A percentile compares a stretch with the other conserved stretches of the same genome.
These are phyloP conservation scores for Drosophila willistoni DNA, from an alignment of 1,140 invertebrate species.

Conservation along the genomic window DNA sequence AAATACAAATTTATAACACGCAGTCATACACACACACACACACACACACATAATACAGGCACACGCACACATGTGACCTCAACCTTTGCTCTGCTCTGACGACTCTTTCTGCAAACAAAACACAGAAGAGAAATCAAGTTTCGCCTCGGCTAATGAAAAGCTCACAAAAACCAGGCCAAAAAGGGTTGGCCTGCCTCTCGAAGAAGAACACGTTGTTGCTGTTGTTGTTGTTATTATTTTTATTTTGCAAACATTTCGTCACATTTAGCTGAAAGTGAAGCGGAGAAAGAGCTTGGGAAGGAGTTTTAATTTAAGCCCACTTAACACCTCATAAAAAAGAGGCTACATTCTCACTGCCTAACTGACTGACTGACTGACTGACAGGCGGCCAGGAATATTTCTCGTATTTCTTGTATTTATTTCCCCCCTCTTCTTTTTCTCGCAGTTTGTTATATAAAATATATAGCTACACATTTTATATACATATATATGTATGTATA, in stretches of 20 bases:
- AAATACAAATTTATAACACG: conserved; percentile 73
- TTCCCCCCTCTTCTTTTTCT: no score
- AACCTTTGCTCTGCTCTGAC: conserved; percentile 2
- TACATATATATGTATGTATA: conserved; percentile 36
- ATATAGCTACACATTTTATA: conserved; percentile 71
- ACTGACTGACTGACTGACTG: conserved; percentile 45
- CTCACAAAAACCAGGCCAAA: conserved; percentile 19
- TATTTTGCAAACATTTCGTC: conserved; percentile 76
- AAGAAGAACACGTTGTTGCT: background rate
- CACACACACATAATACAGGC: no score
- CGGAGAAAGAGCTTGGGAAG: conserved; percentile 14
- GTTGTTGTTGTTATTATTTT: conserved; percentile 30
- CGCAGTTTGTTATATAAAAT: conserved; percentile 70
- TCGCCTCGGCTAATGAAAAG: conserved; percentile 47
- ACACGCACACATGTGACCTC: conserved; percentile 55
- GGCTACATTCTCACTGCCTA: conserved; percentile 63
- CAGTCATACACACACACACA: conserved; percentile 3
- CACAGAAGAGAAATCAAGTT: conserved; percentile 72
- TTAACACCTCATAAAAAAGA: conserved; percentile 79
- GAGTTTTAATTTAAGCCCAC: conserved; percentile 80
- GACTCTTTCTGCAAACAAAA: conserved; percentile 36
- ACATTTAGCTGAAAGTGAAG: conserved; percentile 45
- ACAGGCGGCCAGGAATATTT: background rate
- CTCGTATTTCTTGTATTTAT: background rate
- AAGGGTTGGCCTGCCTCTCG: conserved; percentile 15